These are phyloP conservation scores for Cyphomyrus discorhynchus DNA, from an alignment of 2,113 vertebrate genomes.

Conservation along the genomic window DNA sequence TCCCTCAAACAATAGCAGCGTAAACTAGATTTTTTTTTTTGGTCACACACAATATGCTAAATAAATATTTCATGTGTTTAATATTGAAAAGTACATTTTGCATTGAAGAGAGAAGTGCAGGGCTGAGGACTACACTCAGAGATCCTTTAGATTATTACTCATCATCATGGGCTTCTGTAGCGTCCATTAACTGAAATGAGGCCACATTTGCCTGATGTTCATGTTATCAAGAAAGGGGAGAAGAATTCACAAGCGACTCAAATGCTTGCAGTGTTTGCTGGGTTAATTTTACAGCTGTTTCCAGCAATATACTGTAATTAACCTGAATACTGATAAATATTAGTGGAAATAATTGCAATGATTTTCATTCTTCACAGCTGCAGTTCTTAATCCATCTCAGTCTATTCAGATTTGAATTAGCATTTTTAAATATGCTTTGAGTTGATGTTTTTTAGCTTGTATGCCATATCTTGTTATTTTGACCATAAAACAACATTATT, in stretches of 20 bases:
- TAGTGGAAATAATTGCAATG: neutral
- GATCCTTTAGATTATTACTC: neutral
- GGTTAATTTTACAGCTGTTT: neutral
- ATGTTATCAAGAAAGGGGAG: neutral
- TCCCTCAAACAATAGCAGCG: neutral
- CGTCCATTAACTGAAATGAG: neutral
- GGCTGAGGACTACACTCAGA: neutral
- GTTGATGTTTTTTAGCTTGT: neutral
- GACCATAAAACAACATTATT: neutral
- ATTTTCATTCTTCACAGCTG: neutral
- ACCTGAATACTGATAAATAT: neutral
- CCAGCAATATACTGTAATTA: neutral
- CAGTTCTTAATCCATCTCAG: neutral
- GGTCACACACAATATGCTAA: neutral
- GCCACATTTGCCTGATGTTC: neutral
- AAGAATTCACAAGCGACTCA: neutral
- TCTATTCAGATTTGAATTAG: neutral
- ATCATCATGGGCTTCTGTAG: neutral
- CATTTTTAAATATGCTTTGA: neutral
- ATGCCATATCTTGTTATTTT: neutral
- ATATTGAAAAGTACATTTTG: neutral
- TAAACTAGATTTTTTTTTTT: neutral
- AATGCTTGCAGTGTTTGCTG: neutral
- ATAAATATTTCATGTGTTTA: slow-evolving; percentile 8
- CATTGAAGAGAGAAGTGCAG: neutral